Evolutionary conservation across 2,113 vertebrate genomes (phyloP).

Genomic region (Perca fluviatilis): DNA sequence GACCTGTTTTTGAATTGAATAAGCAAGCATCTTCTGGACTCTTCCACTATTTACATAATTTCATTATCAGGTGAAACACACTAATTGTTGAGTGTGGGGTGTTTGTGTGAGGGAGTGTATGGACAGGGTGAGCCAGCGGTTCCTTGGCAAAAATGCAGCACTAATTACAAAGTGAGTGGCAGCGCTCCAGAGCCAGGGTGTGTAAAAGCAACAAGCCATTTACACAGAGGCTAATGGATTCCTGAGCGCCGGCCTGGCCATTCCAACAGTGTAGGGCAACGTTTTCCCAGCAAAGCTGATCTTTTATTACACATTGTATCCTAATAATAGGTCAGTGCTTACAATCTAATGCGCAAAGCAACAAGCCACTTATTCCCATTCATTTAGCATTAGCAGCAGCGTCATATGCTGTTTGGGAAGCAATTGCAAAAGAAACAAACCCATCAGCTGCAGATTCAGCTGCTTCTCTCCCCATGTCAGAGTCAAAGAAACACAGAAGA

Average conservation of each 20-base stretch:
- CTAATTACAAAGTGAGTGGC: constrained; percentile 97
- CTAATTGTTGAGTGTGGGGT: constrained; percentile 77
- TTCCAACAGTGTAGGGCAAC: constrained; percentile 72
- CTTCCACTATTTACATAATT: constrained; percentile 96
- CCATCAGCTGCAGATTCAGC: background rate
- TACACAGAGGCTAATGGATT: constrained; percentile 80
- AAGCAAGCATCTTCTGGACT: constrained; percentile 89
- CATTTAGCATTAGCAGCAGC: constrained; percentile 36
- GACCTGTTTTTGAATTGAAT: constrained; percentile 94
- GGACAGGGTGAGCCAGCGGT: constrained; percentile 64
- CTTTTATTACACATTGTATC: constrained; percentile 77
- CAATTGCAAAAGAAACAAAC: background rate
- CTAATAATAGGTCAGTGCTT: constrained; percentile 69
- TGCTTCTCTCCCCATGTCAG: background rate
- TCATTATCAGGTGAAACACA: constrained; percentile 98
- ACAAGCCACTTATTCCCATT: constrained; percentile 50
- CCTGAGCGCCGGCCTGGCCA: constrained; percentile 62
- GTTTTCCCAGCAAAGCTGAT: constrained; percentile 66
- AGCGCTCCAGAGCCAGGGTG: constrained; percentile 72
- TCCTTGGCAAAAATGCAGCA: constrained; percentile 81
- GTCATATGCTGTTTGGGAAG: constrained; percentile 20
- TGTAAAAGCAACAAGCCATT: constrained; percentile 81
- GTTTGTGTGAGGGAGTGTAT: constrained; percentile 64
- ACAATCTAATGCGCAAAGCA: constrained; percentile 49
- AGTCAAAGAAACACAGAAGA: background rate